Conservation (phyloP, 2,888 invertebrate species). For the Hemicrepidius hirtus region DNA sequence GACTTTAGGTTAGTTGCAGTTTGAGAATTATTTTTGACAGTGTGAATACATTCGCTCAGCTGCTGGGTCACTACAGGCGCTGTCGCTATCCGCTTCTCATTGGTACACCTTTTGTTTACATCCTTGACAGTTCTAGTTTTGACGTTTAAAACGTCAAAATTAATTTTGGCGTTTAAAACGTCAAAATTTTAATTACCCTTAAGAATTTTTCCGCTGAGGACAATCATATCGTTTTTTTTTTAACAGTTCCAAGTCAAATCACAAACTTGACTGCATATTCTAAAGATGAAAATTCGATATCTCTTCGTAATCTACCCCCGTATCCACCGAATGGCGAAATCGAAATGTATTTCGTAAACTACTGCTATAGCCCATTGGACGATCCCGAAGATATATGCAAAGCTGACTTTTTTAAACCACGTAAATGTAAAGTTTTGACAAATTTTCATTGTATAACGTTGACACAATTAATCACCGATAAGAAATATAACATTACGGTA, state of each 20-base stretch:
- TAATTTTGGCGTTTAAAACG: too few relatives aligned
- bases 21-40: too few relatives aligned
- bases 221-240: too few relatives aligned
- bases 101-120: neutral
- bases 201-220: too few relatives aligned
- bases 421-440: conserved; percentile 36
- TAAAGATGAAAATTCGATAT: conserved; percentile 54
- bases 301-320: conserved; percentile 60
- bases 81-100: too few relatives aligned
- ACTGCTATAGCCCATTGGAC: too few relatives aligned
- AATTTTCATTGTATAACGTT: conserved; percentile 27
- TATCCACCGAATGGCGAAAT: conserved; percentile 62
- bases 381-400: neutral
- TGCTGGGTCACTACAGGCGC: too few relatives aligned
- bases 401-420: neutral
- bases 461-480: neutral
- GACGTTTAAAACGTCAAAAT: too few relatives aligned
- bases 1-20: too few relatives aligned
- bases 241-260: conserved; percentile 31
- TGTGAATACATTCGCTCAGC: too few relatives aligned
- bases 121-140: too few relatives aligned
- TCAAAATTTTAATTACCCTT: too few relatives aligned
- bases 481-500: neutral
- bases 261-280: conserved; percentile 53
- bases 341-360: conserved; percentile 52